Conservation (phyloP, 2,888 invertebrate genomes). For the Hypena proboscidalis region DNA sequence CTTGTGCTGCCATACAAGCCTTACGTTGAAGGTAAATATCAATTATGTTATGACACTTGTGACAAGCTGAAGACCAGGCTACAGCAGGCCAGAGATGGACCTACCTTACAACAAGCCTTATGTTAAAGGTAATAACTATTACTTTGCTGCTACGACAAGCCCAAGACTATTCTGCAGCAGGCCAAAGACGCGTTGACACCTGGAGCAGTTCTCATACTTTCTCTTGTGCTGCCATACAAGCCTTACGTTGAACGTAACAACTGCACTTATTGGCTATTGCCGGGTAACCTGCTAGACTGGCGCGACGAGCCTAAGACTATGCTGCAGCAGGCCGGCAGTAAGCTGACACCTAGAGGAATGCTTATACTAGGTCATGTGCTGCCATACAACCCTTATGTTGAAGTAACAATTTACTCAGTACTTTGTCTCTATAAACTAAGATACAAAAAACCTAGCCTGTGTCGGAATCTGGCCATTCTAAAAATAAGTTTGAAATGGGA, state of each 20-base stretch:
- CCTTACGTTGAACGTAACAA: constrained; percentile 97
- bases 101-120: too few species aligned
- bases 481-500: too few species aligned
- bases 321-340: constrained; percentile 89
- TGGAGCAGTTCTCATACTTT: constrained; percentile 92
- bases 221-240: constrained; percentile 96
- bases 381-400: constrained; percentile 97
- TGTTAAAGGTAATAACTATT: too few species aligned
- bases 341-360: constrained; percentile 90
- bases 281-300: constrained; percentile 97
- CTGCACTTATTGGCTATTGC: too few species aligned
- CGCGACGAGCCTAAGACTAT: constrained; percentile 94
- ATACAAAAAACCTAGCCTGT: too few species aligned
- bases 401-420: too few species aligned
- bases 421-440: too few species aligned
- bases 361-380: constrained; percentile 96
- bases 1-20: constrained; percentile 97
- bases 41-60: neutral
- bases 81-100: too few species aligned
- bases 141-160: constrained; percentile 95
- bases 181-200: constrained; percentile 90
- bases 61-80: too few species aligned
- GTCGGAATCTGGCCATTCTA: too few species aligned
- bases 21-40: constrained; percentile 93
- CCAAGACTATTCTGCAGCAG: constrained; percentile 90